Evolutionary conservation across 2,113 vertebrate species (phyloP).

Genomic region (Apodemus speciosus): DNA sequence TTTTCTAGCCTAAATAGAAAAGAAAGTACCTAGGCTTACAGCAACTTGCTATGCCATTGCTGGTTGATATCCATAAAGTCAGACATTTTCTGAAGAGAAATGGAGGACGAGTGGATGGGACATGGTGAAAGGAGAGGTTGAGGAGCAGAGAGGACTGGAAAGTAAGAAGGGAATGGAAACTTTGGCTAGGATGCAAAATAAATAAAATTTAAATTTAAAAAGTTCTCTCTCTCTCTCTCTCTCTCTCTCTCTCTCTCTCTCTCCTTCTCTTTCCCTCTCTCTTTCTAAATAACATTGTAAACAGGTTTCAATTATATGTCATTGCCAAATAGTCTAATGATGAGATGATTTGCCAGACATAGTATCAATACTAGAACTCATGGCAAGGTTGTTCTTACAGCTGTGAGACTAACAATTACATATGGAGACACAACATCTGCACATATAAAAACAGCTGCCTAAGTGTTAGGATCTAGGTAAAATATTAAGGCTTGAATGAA

Average conservation of each 20-base stretch:
- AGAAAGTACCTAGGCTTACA: not conserved
- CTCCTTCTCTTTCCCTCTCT: no score
- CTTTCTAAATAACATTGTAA: not conserved
- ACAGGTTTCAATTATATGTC: not conserved
- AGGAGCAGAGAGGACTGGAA: not conserved
- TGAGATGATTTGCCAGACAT: not conserved
- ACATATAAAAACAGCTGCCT: no score
- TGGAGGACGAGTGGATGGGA: not conserved
- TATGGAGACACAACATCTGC: not conserved
- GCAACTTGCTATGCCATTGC: not conserved
- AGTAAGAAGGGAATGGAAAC: not conserved
- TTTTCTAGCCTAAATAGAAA: not conserved
- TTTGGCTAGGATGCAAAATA: not conserved
- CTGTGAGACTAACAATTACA: not conserved
- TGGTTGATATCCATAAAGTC: not conserved
- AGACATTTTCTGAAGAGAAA: not conserved
- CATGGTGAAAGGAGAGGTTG: not conserved
- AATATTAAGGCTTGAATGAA: no score
- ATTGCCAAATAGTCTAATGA: not conserved
- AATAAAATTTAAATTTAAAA: not conserved
- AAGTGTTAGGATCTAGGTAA: no score
- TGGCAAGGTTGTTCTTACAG: not conserved
- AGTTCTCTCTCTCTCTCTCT: not conserved
- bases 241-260: no score
- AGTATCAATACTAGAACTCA: not conserved